Percentiles rank a stretch among this genome's conserved stretches.
Evolutionary conservation across 2,888 invertebrate genomes (phyloP).

Genomic region (Leptopilina syphax): DNA sequence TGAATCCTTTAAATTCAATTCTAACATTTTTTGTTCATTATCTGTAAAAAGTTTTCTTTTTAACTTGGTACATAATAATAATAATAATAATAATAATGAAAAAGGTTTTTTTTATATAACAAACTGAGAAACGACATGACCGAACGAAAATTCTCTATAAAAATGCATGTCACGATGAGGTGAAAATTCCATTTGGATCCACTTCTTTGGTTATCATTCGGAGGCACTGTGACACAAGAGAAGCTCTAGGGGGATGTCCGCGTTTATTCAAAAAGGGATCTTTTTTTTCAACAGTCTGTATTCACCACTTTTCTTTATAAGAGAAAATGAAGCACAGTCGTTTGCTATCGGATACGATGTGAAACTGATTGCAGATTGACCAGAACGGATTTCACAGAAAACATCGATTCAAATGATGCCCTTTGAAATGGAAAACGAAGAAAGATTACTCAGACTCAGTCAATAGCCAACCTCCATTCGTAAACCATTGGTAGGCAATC

Average conservation of each 20-base stretch:
- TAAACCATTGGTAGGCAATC: conserved; percentile 21
- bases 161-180: conserved; percentile 17
- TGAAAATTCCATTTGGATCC: conserved; percentile 14
- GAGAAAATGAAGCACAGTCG: neutral
- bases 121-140: neutral
- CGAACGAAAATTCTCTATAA: neutral
- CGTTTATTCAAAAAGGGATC: conserved; percentile 23
- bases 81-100: neutral
- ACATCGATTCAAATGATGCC: conserved; percentile 4
- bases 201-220: conserved; percentile 26
- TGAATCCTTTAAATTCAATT: no score
- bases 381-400: conserved; percentile 12
- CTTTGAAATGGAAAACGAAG: conserved; percentile 38
- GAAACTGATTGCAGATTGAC: conserved; percentile 33
- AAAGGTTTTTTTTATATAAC: neutral
- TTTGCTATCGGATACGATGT: conserved; percentile 32
- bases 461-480: neutral
- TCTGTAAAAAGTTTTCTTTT: no score
- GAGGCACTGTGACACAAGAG: conserved; percentile 11
- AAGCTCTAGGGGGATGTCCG: conserved; percentile 20
- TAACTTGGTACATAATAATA: no score
- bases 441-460: conserved; percentile 27
- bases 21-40: no score
- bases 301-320: conserved; percentile 11
- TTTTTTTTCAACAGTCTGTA: conserved; percentile 8